Percentiles rank a stretch among this genome's conserved stretches.
phyloP scores from a whole-genome alignment of 2,888 invertebrate species.

The Noctua comes region DNA sequence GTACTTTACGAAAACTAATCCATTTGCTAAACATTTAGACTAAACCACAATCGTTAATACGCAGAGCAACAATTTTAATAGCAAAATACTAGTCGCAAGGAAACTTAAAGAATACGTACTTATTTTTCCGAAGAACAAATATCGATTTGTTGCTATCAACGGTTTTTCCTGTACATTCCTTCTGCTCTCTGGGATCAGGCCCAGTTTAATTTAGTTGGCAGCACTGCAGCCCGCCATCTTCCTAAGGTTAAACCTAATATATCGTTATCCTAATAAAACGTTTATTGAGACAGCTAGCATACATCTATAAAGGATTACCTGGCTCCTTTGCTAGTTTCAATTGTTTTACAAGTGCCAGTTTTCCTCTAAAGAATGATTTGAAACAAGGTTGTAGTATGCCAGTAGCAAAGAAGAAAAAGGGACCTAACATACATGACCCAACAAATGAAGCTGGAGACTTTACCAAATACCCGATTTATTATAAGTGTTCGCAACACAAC shows the following conservation, averaged over 20 bases:
- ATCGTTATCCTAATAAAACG: background rate
- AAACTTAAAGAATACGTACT: background rate
- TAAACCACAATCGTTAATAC: background rate
- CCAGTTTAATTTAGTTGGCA: background rate
- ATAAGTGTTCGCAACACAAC: conserved; percentile 36
- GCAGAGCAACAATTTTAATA: background rate
- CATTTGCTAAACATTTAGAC: background rate
- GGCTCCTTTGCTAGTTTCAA: background rate
- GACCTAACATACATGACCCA: no score
- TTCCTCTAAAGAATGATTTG: background rate
- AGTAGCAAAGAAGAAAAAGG: background rate
- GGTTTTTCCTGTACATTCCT: background rate
- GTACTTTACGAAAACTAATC: background rate
- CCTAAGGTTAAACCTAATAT: background rate
- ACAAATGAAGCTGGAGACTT: background rate
- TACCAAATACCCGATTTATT: background rate
- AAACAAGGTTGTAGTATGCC: background rate
- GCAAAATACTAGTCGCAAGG: background rate
- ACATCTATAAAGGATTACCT: background rate
- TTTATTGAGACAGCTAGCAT: background rate
- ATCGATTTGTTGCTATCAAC: background rate
- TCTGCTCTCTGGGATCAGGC: no score
- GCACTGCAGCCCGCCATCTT: background rate
- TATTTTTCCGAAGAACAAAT: background rate
- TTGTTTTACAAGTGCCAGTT: background rate